Percentiles rank a stretch among this genome's conserved stretches.
These are phyloP conservation scores for Hydropsyche betteni DNA, from an alignment of 2,888 invertebrate species.

Conservation along the genomic window DNA sequence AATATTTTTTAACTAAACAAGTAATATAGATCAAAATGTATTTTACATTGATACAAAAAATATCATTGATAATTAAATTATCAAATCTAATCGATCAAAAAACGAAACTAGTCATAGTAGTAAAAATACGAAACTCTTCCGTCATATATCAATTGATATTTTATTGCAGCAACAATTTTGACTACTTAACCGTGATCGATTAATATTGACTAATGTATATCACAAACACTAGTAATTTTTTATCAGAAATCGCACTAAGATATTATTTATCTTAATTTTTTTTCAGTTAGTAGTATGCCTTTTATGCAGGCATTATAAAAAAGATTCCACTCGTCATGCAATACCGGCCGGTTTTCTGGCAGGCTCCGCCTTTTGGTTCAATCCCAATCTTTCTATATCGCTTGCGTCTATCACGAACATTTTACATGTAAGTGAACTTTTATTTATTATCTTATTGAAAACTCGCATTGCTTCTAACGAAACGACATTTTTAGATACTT, in stretches of 20 bases:
- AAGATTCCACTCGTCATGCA: slow-evolving; percentile 62
- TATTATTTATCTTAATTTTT: background rate
- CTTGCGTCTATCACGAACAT: slow-evolving; percentile 65
- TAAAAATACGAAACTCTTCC: too few species aligned
- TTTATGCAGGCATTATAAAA: slow-evolving; percentile 59
- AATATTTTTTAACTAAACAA: slow-evolving; percentile 21
- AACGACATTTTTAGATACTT: slow-evolving; percentile 57
- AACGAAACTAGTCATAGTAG: too few species aligned
- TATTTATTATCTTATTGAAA: too few species aligned
- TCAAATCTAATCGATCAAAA: too few species aligned
- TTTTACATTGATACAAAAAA: background rate
- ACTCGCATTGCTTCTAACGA: background rate
- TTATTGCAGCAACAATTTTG: too few species aligned
- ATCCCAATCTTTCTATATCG: slow-evolving; percentile 66
- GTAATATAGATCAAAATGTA: slow-evolving; percentile 8
- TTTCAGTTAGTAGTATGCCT: slow-evolving; percentile 63
- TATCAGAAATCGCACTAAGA: background rate
- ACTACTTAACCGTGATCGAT: too few species aligned
- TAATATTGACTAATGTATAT: background rate
- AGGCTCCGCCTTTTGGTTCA: slow-evolving; percentile 64
- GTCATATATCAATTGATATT: too few species aligned
- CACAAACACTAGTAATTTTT: background rate
- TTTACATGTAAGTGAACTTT: slow-evolving; percentile 60
- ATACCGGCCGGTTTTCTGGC: slow-evolving; percentile 67
- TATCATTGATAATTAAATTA: too few species aligned